Evolutionary conservation across 2,797 vertebrate genomes (phyloP).

Genomic region (Darevskia mixta): DNA sequence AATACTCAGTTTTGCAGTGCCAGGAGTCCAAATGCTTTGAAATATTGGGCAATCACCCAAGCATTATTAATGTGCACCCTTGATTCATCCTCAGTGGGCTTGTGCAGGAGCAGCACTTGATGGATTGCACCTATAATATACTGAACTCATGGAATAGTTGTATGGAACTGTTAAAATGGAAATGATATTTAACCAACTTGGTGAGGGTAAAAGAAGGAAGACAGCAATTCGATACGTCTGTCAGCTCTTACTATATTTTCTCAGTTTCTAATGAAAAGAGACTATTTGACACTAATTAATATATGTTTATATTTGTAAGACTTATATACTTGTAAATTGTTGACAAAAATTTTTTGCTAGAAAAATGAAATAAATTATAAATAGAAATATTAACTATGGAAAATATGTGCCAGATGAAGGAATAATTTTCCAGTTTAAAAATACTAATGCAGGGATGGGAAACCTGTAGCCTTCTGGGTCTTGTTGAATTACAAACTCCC

Average conservation of each 20-base stretch:
- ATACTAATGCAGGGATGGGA: background rate
- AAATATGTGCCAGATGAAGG: background rate
- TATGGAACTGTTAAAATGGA: conserved; percentile 51
- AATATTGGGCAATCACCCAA: conserved; percentile 19
- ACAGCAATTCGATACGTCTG: background rate
- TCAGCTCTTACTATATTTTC: background rate
- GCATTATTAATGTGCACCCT: background rate
- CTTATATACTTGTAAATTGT: background rate
- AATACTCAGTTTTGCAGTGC: background rate
- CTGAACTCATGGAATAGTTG: conserved; percentile 36
- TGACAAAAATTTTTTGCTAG: background rate
- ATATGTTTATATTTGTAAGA: background rate
- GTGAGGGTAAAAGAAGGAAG: background rate
- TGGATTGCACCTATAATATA: conserved; percentile 11
- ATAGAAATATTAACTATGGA: background rate
- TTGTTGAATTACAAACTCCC: too few relatives aligned
- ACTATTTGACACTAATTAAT: background rate
- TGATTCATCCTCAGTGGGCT: background rate
- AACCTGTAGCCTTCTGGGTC: too few relatives aligned
- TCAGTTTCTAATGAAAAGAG: too few relatives aligned
- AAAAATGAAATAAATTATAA: background rate
- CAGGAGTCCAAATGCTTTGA: background rate
- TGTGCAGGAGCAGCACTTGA: background rate
- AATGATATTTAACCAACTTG: background rate
- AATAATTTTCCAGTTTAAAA: conserved; percentile 1